Base-by-base conservation (phyloP, 37 sponge, comb jelly and placozoan genomes). In the Diacarnus erythraeanus region DNA sequence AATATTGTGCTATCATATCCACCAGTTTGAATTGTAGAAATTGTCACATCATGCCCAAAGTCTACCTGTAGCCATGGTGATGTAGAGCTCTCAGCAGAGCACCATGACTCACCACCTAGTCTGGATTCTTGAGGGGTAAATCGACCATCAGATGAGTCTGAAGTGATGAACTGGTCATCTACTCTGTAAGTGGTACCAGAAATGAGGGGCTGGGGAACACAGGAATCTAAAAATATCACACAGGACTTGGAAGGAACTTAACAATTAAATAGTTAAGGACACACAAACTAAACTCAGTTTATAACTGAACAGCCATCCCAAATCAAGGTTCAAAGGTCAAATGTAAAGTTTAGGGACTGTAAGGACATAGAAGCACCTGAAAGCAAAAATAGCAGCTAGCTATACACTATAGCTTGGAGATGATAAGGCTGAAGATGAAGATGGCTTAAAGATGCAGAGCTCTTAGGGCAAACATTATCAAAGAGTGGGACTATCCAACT, bases 141-240 rank as follows among this genome's bases (percentile, higher is more conserved):
- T n/a, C 31, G 8, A 30, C 18, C 20, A 15, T 12, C 26, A 20
- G 31, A 63, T 6, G 64, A 63, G 31, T 29, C 31, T 30, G 64
- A 12, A n/a, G 17, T 63, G 31, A 63, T 5, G 30, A 30, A 29
- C 18, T 63, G 30, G 31, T 63, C 64, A n/a, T 63, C 17, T 4
- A 63, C 64, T 63, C 20, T 63, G 64, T 63, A 63, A 12, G n/a
- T 63, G 4, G n/a, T n/a, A 63, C 64, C 64, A 63, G 64, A 30
- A 20, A 63, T 63, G 20, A 63, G 64, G 5, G 64, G 64, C 20
- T 63, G n/a, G 8, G 30, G 8, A n/a, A 9, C 26, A 30, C 51
- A 47, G 51, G 51, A 47, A 47, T 47, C 51, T 47, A 12, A 15
- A 12, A n/a, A n/a, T n/a, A n/a, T n/a, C n/a, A n/a, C n/a, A n/a